phyloP scores from a whole-genome alignment of 2,113 vertebrate species.

The Calonectris borealis region DNA sequence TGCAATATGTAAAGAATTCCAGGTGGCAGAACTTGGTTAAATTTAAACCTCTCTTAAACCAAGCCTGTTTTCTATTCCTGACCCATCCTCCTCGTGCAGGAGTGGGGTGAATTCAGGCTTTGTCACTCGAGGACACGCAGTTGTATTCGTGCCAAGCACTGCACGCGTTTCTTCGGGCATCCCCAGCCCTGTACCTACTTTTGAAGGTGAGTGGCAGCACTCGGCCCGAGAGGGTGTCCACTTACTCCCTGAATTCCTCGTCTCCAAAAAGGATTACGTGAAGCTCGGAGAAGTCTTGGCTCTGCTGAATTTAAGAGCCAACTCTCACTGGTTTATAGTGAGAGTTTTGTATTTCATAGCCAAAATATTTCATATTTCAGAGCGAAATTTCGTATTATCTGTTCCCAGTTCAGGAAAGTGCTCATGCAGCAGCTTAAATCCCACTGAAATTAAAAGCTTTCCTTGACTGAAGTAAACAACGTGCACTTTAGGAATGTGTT shows the following conservation, averaged over 20 bases:
- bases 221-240: not conserved
- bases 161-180: rapidly evolving
- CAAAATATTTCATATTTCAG: not conserved
- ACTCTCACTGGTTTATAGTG: not conserved
- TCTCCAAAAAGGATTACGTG: rapidly evolving
- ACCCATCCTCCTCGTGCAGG: not conserved
- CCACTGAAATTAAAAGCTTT: not conserved
- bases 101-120: not conserved
- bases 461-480: not conserved
- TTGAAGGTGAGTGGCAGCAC: not conserved
- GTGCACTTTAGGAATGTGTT: not conserved
- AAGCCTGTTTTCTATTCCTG: not conserved
- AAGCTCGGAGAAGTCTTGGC: not conserved
- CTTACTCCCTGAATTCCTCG: not conserved
- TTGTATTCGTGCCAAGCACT: rapidly evolving
- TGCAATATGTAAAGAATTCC: not conserved
- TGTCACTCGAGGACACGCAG: rapidly evolving
- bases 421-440: not conserved
- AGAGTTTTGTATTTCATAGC: not conserved
- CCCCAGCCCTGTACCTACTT: not conserved
- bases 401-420: not conserved
- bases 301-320: not conserved
- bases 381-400: rapidly evolving
- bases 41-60: not conserved
- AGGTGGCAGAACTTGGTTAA: not conserved